Conservation (phyloP, 2,888 invertebrate genomes). For the Tachina grossa region DNA sequence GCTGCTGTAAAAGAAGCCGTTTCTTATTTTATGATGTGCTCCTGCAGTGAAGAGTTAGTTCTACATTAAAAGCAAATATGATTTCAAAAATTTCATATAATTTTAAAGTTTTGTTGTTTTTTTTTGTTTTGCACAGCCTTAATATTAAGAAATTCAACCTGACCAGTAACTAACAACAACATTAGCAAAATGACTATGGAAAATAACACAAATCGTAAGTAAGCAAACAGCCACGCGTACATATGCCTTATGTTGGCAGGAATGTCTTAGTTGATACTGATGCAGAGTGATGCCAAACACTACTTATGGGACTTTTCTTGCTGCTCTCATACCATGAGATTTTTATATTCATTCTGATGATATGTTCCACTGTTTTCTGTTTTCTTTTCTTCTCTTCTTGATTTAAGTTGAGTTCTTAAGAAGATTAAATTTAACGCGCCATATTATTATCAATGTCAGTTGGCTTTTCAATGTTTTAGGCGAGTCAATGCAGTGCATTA, state of each 20-base stretch:
- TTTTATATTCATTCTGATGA: conserved; percentile 65
- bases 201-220: conserved; percentile 37
- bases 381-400: conserved; percentile 38
- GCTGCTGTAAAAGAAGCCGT: conserved; percentile 72
- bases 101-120: conserved; percentile 26
- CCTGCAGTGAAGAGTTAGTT: conserved; percentile 68
- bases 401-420: conserved; percentile 72
- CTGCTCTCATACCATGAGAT: conserved; percentile 19
- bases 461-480: conserved; percentile 47
- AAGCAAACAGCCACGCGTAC: conserved; percentile 51
- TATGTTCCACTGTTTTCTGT: conserved; percentile 55
- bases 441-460: conserved; percentile 74
- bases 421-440: conserved; percentile 75
- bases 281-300: conserved; percentile 71
- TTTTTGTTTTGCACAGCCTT: background rate
- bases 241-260: background rate
- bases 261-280: conserved; percentile 69
- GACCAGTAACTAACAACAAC: conserved; percentile 44
- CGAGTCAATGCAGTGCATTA: conserved; percentile 21
- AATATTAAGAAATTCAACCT: conserved; percentile 44
- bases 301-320: conserved; percentile 49
- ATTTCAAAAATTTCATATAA: conserved; percentile 52
- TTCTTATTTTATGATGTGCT: conserved; percentile 70
- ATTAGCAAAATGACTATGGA: conserved; percentile 58
- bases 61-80: conserved; percentile 62